Conservation (phyloP, 2,888 invertebrate species). For the Cephus rjabovi region DNA sequence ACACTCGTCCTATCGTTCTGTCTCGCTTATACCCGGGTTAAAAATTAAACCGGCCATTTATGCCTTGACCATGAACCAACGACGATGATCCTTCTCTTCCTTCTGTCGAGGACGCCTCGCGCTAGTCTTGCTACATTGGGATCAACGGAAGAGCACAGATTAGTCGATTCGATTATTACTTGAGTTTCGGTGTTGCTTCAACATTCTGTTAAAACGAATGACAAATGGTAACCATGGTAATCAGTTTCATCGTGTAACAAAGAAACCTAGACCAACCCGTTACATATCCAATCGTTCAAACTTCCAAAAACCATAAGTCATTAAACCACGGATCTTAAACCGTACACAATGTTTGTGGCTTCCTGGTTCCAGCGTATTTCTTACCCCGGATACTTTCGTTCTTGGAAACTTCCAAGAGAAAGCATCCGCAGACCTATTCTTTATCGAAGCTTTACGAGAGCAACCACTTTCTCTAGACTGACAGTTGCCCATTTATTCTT, state of each 20-base stretch:
- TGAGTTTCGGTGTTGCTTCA: neutral
- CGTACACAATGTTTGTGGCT: neutral
- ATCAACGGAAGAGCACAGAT: neutral
- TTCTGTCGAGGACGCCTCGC: slow-evolving; percentile 18
- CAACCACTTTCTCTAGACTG: neutral
- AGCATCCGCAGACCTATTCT: neutral
- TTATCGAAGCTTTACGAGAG: neutral
- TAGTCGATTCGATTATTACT: neutral
- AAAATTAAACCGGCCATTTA: slow-evolving; percentile 43
- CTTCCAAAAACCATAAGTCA: neutral
- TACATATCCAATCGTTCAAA: neutral
- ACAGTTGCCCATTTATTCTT: neutral
- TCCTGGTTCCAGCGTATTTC: neutral
- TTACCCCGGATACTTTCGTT: neutral
- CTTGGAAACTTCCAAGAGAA: neutral
- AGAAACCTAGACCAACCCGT: neutral
- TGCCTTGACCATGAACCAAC: slow-evolving; percentile 38
- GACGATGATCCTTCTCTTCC: slow-evolving; percentile 15
- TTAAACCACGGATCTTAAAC: neutral
- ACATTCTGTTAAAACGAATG: neutral
- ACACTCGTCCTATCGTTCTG: neutral
- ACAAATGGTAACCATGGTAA: neutral
- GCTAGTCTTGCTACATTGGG: neutral
- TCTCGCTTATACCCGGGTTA: slow-evolving; percentile 24
- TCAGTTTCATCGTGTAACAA: neutral